Evolutionary conservation across 2,113 vertebrate species (phyloP).

Genomic region (Cynoglossus semilaevis): DNA sequence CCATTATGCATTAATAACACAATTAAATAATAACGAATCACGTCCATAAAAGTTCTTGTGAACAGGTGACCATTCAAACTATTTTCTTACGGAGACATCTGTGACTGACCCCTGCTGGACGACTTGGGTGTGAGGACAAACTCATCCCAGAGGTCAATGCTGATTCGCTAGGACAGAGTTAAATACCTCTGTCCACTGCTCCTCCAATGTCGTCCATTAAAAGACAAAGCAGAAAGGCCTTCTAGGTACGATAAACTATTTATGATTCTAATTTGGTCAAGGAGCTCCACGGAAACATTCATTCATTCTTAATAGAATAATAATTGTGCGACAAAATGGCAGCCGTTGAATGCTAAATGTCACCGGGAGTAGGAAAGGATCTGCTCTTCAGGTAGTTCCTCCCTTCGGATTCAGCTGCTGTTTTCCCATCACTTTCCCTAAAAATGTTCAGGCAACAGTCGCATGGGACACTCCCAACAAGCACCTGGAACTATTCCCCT

Average conservation of each 20-base stretch:
- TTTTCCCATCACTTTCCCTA: constrained; percentile 18
- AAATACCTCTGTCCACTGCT: constrained; percentile 52
- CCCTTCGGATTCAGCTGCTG: constrained; percentile 16
- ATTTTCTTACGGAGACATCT: no score
- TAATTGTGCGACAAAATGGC: constrained; percentile 44
- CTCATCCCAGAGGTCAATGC: constrained; percentile 39
- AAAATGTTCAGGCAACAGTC: constrained; percentile 25
- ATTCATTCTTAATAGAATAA: constrained; percentile 31
- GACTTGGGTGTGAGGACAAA: no score
- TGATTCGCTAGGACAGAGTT: constrained; percentile 45
- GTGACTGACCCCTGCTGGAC: no score
- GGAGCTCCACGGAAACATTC: constrained; percentile 27
- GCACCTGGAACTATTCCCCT: constrained; percentile 45
- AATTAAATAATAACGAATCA: no score
- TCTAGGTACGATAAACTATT: constrained; percentile 40
- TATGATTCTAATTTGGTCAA: constrained; percentile 31
- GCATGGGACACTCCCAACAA: constrained; percentile 39
- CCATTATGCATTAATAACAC: no score
- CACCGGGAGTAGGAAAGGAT: constrained; percentile 16
- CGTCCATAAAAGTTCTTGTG: no score
- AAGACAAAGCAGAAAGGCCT: constrained; percentile 23
- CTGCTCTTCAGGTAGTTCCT: background rate
- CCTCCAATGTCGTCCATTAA: constrained; percentile 48
- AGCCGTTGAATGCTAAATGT: constrained; percentile 32
- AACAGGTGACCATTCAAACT: no score